These are phyloP conservation scores for Hypanus sabinus DNA, from an alignment of 2,113 vertebrate species.

Conservation along the genomic window DNA sequence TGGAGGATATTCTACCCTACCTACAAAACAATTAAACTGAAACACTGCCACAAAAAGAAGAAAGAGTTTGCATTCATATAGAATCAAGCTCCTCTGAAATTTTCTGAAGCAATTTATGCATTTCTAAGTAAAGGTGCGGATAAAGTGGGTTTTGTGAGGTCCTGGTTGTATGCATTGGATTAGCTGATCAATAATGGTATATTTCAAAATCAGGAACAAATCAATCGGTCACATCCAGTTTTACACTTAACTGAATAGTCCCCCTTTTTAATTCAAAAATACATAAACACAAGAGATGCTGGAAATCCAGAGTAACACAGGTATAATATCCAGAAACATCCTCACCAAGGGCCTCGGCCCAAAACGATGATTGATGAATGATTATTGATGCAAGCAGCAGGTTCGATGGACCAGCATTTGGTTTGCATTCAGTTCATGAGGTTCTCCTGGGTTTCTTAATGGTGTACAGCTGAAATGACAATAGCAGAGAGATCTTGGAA, in stretches of 20 bases:
- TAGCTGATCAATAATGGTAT: constrained; percentile 43
- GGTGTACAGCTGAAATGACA: too few species aligned
- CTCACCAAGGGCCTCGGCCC: too few species aligned
- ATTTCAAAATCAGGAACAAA: constrained; percentile 43
- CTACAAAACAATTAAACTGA: background rate
- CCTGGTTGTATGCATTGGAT: constrained; percentile 2
- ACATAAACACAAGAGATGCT: background rate
- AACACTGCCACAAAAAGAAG: background rate
- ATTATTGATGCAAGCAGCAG: background rate
- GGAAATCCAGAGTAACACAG: too few species aligned
- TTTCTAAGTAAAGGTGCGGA: background rate
- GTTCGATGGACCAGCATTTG: background rate
- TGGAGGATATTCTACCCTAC: background rate
- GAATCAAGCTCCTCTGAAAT: background rate
- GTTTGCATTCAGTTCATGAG: too few species aligned
- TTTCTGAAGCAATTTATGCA: constrained; percentile 1
- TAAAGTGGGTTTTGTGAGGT: background rate
- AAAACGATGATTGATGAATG: too few species aligned
- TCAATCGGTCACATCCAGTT: constrained; percentile 71
- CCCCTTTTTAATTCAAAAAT: background rate
- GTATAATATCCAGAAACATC: too few species aligned
- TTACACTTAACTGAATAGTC: constrained; percentile 57
- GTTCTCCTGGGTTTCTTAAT: too few species aligned
- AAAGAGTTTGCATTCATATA: background rate
- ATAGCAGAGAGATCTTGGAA: too few species aligned